These are phyloP conservation scores for Drosophila subsilvestris DNA, from an alignment of 2,888 invertebrate species.

Conservation along the genomic window DNA sequence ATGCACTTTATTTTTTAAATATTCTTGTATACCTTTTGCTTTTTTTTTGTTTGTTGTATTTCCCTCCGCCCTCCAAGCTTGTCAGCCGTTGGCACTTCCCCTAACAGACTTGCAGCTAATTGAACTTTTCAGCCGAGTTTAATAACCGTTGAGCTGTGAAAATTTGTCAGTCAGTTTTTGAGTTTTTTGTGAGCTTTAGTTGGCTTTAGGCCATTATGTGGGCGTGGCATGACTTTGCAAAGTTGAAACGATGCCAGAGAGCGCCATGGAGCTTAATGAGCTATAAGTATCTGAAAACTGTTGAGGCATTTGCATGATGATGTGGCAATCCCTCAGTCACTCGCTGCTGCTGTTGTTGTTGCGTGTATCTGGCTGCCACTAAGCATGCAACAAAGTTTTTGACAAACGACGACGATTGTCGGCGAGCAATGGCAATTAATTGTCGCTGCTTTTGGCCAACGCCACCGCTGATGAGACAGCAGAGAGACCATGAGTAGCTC, in stretches of 20 bases:
- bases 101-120: conserved; percentile 4
- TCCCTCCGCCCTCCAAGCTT: background rate
- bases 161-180: conserved; percentile 61
- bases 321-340: conserved; percentile 34
- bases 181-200: background rate
- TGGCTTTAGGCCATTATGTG: conserved; percentile 43
- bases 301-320: conserved; percentile 41
- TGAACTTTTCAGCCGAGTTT: conserved; percentile 43
- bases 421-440: conserved; percentile 71
- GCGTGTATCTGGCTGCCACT: conserved; percentile 38
- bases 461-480: conserved; percentile 56
- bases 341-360: background rate
- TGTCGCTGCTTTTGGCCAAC: conserved; percentile 20
- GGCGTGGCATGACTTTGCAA: conserved; percentile 69
- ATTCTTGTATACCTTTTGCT: background rate
- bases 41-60: background rate
- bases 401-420: conserved; percentile 65
- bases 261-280: conserved; percentile 69
- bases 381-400: conserved; percentile 74
- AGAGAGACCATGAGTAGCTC: conserved; percentile 32
- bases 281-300: conserved; percentile 70
- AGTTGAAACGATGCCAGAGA: conserved; percentile 37
- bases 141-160: conserved; percentile 55
- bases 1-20: background rate
- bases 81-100: too few species aligned